phyloP scores from a whole-genome alignment of 2,888 invertebrate species.

The Conchocele bisecta region DNA sequence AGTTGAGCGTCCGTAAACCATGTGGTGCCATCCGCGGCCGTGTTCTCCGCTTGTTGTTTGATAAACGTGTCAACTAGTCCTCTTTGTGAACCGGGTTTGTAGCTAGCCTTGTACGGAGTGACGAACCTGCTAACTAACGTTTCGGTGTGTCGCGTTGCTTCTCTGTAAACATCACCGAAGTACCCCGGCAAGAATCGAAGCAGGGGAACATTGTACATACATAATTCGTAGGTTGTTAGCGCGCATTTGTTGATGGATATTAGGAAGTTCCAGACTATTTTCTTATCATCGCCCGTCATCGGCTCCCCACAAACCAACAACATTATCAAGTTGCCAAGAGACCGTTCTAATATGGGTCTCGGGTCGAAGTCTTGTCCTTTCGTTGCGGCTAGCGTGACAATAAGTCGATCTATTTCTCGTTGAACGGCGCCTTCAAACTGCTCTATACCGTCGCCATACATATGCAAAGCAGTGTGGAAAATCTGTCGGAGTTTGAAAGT shows the following conservation, averaged over 20 bases:
- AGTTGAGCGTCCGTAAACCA: not conserved
- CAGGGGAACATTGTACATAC: not conserved
- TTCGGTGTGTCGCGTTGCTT: not conserved
- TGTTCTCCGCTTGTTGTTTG: not conserved
- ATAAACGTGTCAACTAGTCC: not conserved
- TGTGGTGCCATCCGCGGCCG: not conserved
- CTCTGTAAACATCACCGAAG: not conserved
- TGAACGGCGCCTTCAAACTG: not conserved
- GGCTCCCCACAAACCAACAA: not conserved
- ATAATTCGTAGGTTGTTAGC: not conserved
- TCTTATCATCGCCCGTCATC: not conserved
- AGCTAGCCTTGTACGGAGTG: not conserved
- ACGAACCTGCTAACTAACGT: not conserved
- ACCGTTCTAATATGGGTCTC: not conserved
- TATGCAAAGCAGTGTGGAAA: not conserved
- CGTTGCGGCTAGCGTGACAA: not conserved
- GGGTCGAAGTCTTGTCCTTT: not conserved
- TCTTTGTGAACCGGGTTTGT: not conserved
- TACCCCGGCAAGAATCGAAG: not conserved
- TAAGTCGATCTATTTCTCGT: not conserved
- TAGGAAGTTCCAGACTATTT: not conserved
- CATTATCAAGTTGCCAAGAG: not conserved
- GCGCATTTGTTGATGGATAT: not conserved
- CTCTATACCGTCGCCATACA: not conserved
- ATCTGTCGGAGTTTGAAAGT: not conserved